Percentiles rank a stretch among this genome's conserved stretches.
Evolutionary conservation across 2,113 vertebrate genomes (phyloP).

Genomic region (Neogobius melanostomus): DNA sequence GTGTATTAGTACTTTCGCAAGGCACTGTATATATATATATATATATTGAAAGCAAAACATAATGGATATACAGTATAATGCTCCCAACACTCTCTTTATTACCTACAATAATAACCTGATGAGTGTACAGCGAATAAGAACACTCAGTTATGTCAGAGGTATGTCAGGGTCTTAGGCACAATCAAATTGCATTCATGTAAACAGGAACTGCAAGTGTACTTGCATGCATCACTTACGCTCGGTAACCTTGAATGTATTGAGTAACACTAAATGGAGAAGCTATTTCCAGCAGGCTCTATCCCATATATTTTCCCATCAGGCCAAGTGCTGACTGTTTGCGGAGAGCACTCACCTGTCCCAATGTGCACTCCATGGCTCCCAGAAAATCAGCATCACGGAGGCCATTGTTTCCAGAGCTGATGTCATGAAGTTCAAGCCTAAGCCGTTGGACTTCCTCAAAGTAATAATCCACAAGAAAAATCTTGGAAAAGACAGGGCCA

Average conservation of each 20-base stretch:
- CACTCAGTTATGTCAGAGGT: background rate
- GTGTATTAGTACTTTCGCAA: no score
- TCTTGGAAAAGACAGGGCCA: slow-evolving; percentile 91
- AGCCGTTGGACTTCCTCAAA: slow-evolving; percentile 98
- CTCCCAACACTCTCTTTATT: background rate
- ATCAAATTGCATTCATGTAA: background rate
- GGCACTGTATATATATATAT: no score
- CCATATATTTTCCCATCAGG: slow-evolving; percentile 1
- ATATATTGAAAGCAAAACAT: background rate
- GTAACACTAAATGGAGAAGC: slow-evolving; percentile 1
- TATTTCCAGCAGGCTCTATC: slow-evolving; percentile 3
- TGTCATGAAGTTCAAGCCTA: slow-evolving; percentile 94
- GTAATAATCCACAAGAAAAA: slow-evolving; percentile 95
- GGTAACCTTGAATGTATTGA: slow-evolving; percentile 2
- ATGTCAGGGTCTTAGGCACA: no score
- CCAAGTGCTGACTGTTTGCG: background rate
- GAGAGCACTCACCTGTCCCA: slow-evolving; percentile 85
- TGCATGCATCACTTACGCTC: slow-evolving; percentile 1
- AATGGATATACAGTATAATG: background rate
- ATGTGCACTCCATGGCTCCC: slow-evolving; percentile 94
- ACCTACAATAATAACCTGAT: background rate
- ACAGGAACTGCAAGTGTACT: slow-evolving; percentile 1
- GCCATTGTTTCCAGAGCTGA: slow-evolving; percentile 94
- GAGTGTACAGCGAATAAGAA: background rate
- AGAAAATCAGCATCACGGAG: slow-evolving; percentile 95